Evolutionary conservation across 1,140 invertebrate species (phyloP), one percentile per base, ranked within the genome.

Genomic region (Sycobia sp.): DNA sequence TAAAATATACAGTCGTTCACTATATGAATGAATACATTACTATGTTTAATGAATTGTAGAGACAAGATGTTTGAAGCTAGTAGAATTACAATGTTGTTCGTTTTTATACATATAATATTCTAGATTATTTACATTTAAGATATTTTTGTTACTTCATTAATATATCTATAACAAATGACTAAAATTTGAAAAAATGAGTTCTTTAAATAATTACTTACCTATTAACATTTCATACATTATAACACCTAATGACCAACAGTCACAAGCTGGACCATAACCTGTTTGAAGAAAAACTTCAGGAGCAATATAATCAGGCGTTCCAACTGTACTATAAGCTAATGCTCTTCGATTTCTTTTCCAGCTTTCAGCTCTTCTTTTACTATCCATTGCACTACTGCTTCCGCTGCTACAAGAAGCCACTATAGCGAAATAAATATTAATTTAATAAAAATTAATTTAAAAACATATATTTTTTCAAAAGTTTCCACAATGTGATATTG

Each of bases 141-240:
- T n/a, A n/a, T n/a, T n/a, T n/a, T n/a, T n/a, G n/a, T n/a, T n/a
- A n/a, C n/a, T n/a, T n/a, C n/a, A n/a, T n/a, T n/a, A n/a, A n/a
- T n/a, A n/a, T n/a, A n/a, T n/a, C n/a, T n/a, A n/a, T n/a, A n/a
- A n/a, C n/a, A n/a, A n/a, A n/a, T n/a, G n/a, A n/a, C n/a, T n/a
- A n/a, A n/a, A n/a, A n/a, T n/a, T n/a, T n/a, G n/a, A n/a, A n/a
- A n/a, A n/a, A n/a, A n/a, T n/a, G n/a, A n/a, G n/a, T n/a, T n/a
- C n/a, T 32, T 7, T 11, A 32, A 22, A 46, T 11, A 29, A 29
- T 14, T 91, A 97, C 54, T 34, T n/a, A 57, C 54, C 54, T 83
- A 99, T 99, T 57, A 99, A 85, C 98, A 99, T 99, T 86, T 99
- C 98, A 82, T 98, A 99, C 97, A 99, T 99, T 69, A 99, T 99